Evolutionary conservation across 2,113 vertebrate species (phyloP).

Genomic region (Anas platyrhynchos): DNA sequence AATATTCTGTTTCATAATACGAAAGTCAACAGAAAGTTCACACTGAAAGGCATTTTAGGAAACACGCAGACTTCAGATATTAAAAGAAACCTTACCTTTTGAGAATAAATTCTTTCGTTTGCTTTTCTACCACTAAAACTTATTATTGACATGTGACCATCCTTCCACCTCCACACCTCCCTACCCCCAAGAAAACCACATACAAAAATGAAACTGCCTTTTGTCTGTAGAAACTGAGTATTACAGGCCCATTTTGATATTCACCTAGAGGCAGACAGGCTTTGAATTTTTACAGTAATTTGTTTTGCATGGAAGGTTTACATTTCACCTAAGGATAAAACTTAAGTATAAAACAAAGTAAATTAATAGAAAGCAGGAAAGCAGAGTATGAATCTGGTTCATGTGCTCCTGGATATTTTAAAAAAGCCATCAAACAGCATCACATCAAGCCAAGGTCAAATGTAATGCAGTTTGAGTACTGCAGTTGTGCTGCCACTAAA

Average conservation of each 20-base stretch:
- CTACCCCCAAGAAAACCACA: neutral
- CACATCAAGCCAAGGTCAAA: slow-evolving; percentile 4
- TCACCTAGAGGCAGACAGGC: neutral
- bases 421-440: neutral
- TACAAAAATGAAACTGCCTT: neutral
- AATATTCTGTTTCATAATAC: neutral
- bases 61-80: neutral
- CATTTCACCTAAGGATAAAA: neutral
- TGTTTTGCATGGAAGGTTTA: neutral
- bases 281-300: neutral
- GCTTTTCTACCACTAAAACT: neutral
- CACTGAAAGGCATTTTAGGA: neutral
- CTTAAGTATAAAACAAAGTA: neutral
- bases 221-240: neutral
- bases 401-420: neutral
- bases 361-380: neutral
- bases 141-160: neutral
- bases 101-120: neutral
- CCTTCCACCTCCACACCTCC: neutral
- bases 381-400: neutral
- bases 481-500: neutral
- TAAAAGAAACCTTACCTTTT: neutral
- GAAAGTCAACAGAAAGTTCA: neutral
- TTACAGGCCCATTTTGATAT: neutral
- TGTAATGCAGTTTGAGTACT: neutral